Percentiles rank a stretch among this genome's conserved stretches.
phyloP scores from a whole-genome alignment of 2,113 vertebrate species.

The Erpornis zantholeuca region DNA sequence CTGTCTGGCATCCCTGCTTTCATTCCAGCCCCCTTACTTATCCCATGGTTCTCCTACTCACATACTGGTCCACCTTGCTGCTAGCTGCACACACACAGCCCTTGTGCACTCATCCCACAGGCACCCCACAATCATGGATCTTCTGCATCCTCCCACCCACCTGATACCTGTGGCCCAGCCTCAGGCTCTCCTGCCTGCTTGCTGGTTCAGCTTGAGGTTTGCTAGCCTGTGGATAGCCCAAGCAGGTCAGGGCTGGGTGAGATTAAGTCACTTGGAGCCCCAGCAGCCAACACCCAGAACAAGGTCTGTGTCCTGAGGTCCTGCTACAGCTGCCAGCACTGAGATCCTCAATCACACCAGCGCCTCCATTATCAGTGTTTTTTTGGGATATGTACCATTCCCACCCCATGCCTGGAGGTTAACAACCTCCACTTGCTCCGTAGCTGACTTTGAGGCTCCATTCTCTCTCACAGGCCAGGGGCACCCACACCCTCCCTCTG shows the following conservation, averaged over 20 bases:
- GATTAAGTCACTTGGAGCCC: fast-evolving
- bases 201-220: background rate
- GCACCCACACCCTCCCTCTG: fast-evolving
- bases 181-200: fast-evolving
- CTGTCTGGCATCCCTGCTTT: background rate
- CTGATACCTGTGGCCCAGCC: too few relatives aligned
- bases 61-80: background rate
- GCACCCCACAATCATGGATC: fast-evolving
- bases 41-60: fast-evolving
- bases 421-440: background rate
- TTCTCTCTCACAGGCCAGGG: background rate
- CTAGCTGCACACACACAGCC: background rate
- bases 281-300: background rate
- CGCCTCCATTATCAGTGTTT: fast-evolving
- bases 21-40: background rate
- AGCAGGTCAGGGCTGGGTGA: background rate
- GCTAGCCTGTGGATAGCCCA: fast-evolving
- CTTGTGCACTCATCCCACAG: too few relatives aligned
- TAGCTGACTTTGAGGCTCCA: fast-evolving
- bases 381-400: fast-evolving
- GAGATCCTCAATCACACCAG: background rate
- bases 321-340: background rate
- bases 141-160: background rate
- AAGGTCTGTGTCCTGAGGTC: fast-evolving
- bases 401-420: background rate